Percentiles rank a stretch among this genome's conserved stretches.
Evolutionary conservation across 1,140 invertebrate species (phyloP).

Genomic region (Philopotamus ludificatus): DNA sequence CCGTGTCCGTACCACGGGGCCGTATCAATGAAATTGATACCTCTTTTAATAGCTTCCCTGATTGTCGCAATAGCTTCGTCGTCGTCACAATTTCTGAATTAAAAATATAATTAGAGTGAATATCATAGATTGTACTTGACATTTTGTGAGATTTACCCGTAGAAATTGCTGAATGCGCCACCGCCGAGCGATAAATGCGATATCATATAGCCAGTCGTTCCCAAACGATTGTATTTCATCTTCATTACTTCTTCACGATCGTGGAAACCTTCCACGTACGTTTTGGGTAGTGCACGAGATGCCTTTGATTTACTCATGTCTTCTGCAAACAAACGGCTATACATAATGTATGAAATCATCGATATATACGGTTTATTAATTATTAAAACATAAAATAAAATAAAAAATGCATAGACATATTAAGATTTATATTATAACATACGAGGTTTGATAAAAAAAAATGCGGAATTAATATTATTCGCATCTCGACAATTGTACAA

Average conservation of each 20-base stretch:
- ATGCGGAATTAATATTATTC: too few species aligned
- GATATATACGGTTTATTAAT: too few species aligned
- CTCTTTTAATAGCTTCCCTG: constrained; percentile 67
- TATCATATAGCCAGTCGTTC: constrained; percentile 58
- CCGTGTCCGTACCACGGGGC: constrained; percentile 91
- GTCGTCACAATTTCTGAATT: constrained; percentile 44
- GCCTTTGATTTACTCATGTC: too few species aligned
- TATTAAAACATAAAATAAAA: too few species aligned
- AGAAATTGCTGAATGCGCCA: constrained; percentile 57
- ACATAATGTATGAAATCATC: too few species aligned
- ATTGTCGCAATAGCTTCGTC: constrained; percentile 69
- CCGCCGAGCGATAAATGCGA: constrained; percentile 60
- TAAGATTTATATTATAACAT: too few species aligned
- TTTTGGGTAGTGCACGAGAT: constrained; percentile 14
- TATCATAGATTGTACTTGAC: background rate
- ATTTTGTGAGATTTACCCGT: constrained; percentile 52
- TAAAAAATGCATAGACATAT: too few species aligned
- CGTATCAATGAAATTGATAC: constrained; percentile 91
- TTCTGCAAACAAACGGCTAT: too few species aligned
- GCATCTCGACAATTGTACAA: too few species aligned
- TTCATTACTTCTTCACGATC: constrained; percentile 33
- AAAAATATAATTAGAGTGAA: background rate
- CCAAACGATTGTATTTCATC: constrained; percentile 55
- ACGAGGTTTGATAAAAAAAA: too few species aligned
- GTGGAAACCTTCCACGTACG: constrained; percentile 37